Conservation (phyloP, 2,113 vertebrate genomes). For the Coptodon bakossiorum region DNA sequence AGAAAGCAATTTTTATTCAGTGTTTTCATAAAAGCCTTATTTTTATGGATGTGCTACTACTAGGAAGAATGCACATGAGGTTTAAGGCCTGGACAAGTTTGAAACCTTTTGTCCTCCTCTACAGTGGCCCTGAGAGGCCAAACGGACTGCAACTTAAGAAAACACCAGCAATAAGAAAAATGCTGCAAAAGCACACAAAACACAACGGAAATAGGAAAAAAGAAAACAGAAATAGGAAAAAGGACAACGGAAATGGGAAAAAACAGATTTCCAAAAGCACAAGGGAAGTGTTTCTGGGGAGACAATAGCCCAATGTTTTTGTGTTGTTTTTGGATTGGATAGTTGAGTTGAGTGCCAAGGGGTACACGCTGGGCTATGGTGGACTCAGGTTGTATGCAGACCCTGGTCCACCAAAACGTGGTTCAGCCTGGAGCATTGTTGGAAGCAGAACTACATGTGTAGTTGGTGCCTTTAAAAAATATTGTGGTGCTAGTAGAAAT, state of each 20-base stretch:
- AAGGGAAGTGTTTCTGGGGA: background rate
- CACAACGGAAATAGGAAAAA: background rate
- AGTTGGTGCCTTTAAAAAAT: background rate
- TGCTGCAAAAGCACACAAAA: background rate
- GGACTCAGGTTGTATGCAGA: background rate
- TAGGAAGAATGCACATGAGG: background rate
- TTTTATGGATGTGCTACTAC: background rate
- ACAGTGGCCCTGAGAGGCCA: rapidly evolving
- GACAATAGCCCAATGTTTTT: background rate
- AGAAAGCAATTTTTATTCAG: background rate
- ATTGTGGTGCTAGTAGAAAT: background rate
- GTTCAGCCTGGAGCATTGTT: background rate
- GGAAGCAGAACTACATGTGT: background rate
- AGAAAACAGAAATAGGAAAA: background rate
- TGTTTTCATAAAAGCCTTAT: background rate
- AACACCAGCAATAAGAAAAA: background rate
- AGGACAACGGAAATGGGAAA: rapidly evolving
- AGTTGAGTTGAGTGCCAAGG: background rate
- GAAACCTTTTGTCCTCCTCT: background rate
- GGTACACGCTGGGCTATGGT: background rate
- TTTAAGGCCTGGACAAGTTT: background rate
- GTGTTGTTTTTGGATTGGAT: background rate
- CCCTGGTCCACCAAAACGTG: background rate
- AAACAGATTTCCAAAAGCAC: background rate
- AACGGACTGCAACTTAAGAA: background rate